Percentiles rank a stretch among this genome's conserved stretches.
phyloP scores from a whole-genome alignment of 2,113 vertebrate species.

The Corythoichthys intestinalis region DNA sequence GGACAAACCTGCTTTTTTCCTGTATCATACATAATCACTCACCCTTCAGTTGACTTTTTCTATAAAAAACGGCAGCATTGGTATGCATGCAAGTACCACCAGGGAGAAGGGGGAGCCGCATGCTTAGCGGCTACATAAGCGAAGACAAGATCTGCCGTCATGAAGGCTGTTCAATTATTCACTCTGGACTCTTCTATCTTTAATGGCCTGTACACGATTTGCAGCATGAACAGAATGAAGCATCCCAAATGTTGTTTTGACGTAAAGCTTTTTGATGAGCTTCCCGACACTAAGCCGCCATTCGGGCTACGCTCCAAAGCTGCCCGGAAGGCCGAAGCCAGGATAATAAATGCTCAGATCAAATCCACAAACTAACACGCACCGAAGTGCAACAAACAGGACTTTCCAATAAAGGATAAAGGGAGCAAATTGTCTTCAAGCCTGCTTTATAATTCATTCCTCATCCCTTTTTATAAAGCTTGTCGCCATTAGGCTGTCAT shows the following conservation, averaged over 20 bases:
- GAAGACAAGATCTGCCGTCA: not conserved
- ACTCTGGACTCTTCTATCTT: not conserved
- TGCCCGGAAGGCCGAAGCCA: not conserved
- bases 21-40: not conserved
- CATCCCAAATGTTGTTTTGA: conserved; percentile 22
- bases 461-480: not conserved
- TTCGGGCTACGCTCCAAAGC: conserved; percentile 45
- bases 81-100: not conserved
- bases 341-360: not conserved
- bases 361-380: not conserved
- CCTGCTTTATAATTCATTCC: not conserved
- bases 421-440: not conserved
- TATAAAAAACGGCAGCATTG: not conserved
- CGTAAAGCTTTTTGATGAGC: conserved; percentile 23
- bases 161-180: conserved; percentile 6
- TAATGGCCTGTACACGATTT: conserved; percentile 4
- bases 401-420: not conserved
- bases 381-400: not conserved
- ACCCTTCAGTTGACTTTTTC: not conserved
- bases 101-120: not conserved
- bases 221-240: conserved; percentile 12
- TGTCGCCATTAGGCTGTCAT: not conserved
- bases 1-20: conserved; percentile 21
- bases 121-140: not conserved
- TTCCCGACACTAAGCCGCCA: conserved; percentile 43